Evolutionary conservation across 64 coral and sea anemone genomes (phyloP), one percentile per base, ranked within the genome.

Genomic region (Trachythela sp.): DNA sequence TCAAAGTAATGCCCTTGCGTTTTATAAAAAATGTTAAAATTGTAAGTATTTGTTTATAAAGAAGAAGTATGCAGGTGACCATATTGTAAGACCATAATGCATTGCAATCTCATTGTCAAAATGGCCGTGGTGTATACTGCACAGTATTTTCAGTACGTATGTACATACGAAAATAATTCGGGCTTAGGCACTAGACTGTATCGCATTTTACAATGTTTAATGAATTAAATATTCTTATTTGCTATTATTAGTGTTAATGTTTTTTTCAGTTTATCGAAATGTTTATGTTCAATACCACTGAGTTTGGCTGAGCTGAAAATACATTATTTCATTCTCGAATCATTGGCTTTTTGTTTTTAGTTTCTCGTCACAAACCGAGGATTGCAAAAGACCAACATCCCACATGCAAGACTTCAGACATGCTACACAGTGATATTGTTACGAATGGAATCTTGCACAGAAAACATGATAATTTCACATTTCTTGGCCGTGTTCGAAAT

Each of bases 371-470:
- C 30, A 39, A 39, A 80, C 75, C 75, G 2, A 39, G 10, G 37
- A 36, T 80, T 18, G 75, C 75, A 17, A 38, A 80, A 11, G 33
- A 80, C 15, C 75, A 80, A 36, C 75, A 80, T 80, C 75, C 75
- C 20, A 80, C 75, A 80, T 80, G 75, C 37, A 80, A 80, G 37
- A 30, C 31, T 18, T 37, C 33, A 13, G 75, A 80, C 31, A 80
- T 80, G 75, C 20, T 80, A 20, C 75, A 80, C 75, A 80, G 75
- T 37, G 75, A 80, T 30, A 36, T 80, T 37, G 75, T 80, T 35
- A 80, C 27, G 8, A 80, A 39, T 80, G 75, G 75, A 36, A 30
- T 80, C 15, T 39, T 80, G 33, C 33, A 36, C 34, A 80, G 75
- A 80, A 36, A 20, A 35, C 33, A 10, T 3, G 33, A 35, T 35